Conservation (phyloP, 2,888 invertebrate genomes). For the Caenorhabditis sp. region DNA sequence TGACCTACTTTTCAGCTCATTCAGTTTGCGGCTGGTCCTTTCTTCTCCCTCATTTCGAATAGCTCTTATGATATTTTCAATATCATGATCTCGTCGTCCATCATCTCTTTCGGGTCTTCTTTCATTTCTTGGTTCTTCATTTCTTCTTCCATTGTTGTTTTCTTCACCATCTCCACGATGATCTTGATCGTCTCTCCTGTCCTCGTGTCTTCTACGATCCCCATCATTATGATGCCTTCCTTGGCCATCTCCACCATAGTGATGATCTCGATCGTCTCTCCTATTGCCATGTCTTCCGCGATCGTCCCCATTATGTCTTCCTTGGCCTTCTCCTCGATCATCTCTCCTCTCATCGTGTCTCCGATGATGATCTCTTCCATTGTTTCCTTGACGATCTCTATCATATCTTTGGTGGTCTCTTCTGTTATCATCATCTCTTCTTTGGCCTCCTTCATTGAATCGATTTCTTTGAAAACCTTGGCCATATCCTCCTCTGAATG, state of each 20-base stretch:
- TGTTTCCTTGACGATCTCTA: too few relatives aligned
- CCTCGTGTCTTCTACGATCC: too few relatives aligned
- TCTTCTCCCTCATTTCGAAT: not conserved
- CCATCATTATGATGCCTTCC: too few relatives aligned
- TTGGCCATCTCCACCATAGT: too few relatives aligned
- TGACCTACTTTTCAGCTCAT: not conserved
- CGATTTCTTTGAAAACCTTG: slow-evolving; percentile 4
- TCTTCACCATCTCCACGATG: not conserved
- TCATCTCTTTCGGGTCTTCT: too few relatives aligned
- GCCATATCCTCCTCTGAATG: slow-evolving; percentile 1
- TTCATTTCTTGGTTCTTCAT: too few relatives aligned
- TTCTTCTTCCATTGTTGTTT: too few relatives aligned
- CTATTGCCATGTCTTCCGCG: too few relatives aligned
- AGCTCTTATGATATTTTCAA: not conserved
- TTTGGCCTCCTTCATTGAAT: slow-evolving; percentile 2
- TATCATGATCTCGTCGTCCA: too few relatives aligned
- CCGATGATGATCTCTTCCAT: not conserved
- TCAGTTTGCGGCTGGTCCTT: not conserved
- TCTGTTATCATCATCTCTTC: slow-evolving; percentile 2
- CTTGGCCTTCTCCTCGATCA: slow-evolving; percentile 2
- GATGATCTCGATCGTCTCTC: not conserved
- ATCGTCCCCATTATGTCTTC: too few relatives aligned
- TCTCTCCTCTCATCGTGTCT: slow-evolving; percentile 1
- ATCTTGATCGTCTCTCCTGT: too few relatives aligned
- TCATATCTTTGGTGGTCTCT: slow-evolving; percentile 7